Evolutionary conservation across 1,140 invertebrate genomes (phyloP).

Genomic region (Macrocentrus cingulum): DNA sequence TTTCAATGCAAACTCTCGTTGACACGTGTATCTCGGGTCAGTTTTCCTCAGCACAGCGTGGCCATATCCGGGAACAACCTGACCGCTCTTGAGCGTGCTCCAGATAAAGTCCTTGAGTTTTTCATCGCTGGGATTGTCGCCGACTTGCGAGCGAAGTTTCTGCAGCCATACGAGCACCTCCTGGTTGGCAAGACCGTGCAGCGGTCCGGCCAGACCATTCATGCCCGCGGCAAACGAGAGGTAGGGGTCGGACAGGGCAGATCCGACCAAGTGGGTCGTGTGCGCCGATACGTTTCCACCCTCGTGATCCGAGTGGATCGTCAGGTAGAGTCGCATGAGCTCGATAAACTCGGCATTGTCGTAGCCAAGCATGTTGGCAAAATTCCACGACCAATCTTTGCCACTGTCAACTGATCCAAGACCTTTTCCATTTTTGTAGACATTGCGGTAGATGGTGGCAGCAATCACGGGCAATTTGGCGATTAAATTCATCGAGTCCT

Average conservation of each 20-base stretch:
- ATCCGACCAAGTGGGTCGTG: constrained; percentile 92
- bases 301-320: constrained; percentile 96
- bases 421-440: constrained; percentile 73
- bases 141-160: constrained; percentile 78
- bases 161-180: constrained; percentile 86
- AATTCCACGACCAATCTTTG: constrained; percentile 95
- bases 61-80: constrained; percentile 96
- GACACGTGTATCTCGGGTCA: constrained; percentile 92
- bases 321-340: constrained; percentile 91
- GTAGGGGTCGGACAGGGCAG: constrained; percentile 93
- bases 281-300: constrained; percentile 96
- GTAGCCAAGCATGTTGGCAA: constrained; percentile 90
- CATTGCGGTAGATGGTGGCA: constrained; percentile 83
- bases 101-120: constrained; percentile 91
- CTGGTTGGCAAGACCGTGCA: constrained; percentile 96
- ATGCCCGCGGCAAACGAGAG: constrained; percentile 91
- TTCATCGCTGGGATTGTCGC: constrained; percentile 81
- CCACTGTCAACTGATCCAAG: constrained; percentile 85
- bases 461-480: constrained; percentile 94
- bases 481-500: constrained; percentile 95
- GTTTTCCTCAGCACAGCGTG: constrained; percentile 96
- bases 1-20: constrained; percentile 93
- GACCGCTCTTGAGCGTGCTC: constrained; percentile 92
- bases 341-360: constrained; percentile 86
- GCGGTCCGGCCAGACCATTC: constrained; percentile 92